Evolutionary conservation across 2,113 vertebrate genomes (phyloP).

Genomic region (Pao palembangensis): DNA sequence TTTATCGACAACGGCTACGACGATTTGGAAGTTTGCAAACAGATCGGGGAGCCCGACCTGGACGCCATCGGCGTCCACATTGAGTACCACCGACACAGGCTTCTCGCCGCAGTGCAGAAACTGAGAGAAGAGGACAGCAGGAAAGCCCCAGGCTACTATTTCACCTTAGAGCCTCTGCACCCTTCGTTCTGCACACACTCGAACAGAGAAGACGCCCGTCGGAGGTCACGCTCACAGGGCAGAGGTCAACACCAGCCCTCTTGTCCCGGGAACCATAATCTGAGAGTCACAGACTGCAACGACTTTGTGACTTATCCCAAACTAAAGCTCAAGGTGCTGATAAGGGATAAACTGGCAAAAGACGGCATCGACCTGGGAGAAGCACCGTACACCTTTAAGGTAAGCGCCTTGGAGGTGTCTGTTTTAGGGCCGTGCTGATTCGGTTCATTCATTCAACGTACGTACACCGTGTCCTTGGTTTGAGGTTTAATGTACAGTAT

Average conservation of each 20-base stretch:
- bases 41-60: slow-evolving; percentile 93
- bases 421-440: no score
- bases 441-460: no score
- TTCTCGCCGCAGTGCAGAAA: slow-evolving; percentile 83
- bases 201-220: slow-evolving; percentile 38
- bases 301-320: slow-evolving; percentile 84
- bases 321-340: slow-evolving; percentile 92
- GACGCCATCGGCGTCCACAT: slow-evolving; percentile 91
- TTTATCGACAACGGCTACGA: slow-evolving; percentile 98
- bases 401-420: slow-evolving; percentile 49
- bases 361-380: slow-evolving; percentile 90
- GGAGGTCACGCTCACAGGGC: slow-evolving; percentile 13
- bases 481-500: no score
- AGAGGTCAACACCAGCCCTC: slow-evolving; percentile 31
- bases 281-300: slow-evolving; percentile 55
- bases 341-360: slow-evolving; percentile 89
- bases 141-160: slow-evolving; percentile 82
- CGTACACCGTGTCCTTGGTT: no score
- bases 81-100: slow-evolving; percentile 83
- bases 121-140: slow-evolving; percentile 81
- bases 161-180: slow-evolving; percentile 87
- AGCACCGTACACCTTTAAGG: slow-evolving; percentile 88
- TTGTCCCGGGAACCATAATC: slow-evolving; percentile 67
- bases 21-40: slow-evolving; percentile 96
- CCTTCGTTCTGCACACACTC: slow-evolving; percentile 40